Conservation (phyloP, 2,888 invertebrate genomes). For the Galeopsomyia nigrocyanea region DNA sequence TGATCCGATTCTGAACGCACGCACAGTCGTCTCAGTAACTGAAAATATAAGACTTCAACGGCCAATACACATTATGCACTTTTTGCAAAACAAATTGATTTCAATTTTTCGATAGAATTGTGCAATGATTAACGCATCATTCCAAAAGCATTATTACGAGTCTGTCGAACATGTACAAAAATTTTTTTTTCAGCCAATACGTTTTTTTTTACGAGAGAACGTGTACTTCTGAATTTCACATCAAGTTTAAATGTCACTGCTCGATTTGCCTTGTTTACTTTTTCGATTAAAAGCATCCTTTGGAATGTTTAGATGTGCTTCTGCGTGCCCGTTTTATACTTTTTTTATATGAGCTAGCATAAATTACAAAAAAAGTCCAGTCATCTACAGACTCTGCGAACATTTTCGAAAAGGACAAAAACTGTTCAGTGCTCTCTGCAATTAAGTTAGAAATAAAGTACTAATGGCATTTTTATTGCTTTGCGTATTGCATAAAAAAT, state of each 20-base stretch:
- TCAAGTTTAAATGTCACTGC: conserved; percentile 30
- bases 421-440: too few relatives aligned
- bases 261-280: conserved; percentile 29
- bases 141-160: conserved; percentile 33
- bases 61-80: background rate
- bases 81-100: too few relatives aligned
- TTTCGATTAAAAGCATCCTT: conserved; percentile 43
- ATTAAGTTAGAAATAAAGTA: too few relatives aligned
- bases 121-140: conserved; percentile 8
- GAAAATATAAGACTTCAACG: background rate
- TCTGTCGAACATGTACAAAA: conserved; percentile 35
- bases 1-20: background rate
- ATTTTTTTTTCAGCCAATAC: conserved; percentile 29
- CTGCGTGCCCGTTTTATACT: conserved; percentile 46
- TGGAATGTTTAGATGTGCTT: conserved; percentile 55
- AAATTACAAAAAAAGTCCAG: conserved; percentile 59
- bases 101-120: too few relatives aligned
- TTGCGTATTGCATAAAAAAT: too few relatives aligned
- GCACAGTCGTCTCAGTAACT: background rate
- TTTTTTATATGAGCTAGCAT: conserved; percentile 54
- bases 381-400: conserved; percentile 59
- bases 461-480: too few relatives aligned
- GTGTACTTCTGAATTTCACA: conserved; percentile 21
- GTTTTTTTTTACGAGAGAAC: conserved; percentile 23
- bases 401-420: conserved; percentile 55